phyloP scores from a whole-genome alignment of 2,888 invertebrate genomes.

The Synergus umbraculus region DNA sequence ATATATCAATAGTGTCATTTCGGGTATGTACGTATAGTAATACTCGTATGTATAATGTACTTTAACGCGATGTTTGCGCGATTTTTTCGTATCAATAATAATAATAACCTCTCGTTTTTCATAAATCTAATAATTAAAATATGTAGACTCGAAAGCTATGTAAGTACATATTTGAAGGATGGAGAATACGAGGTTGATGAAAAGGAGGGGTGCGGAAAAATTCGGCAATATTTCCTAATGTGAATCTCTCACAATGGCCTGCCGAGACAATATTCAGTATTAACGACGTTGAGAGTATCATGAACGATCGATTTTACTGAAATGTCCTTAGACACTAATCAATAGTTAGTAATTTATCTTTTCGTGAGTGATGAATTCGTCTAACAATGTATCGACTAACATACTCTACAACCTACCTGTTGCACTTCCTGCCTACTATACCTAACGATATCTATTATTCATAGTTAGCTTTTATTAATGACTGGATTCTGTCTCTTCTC shows the following conservation, averaged over 20 bases:
- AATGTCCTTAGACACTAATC: conserved; percentile 70
- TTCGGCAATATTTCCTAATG: conserved; percentile 50
- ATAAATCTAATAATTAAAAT: conserved; percentile 63
- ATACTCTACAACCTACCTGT: conserved; percentile 56
- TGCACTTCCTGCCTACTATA: conserved; percentile 57
- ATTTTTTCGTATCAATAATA: conserved; percentile 42
- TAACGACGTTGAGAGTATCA: neutral
- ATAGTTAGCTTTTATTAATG: conserved; percentile 49
- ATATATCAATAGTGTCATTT: conserved; percentile 58
- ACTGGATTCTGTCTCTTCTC: conserved; percentile 44
- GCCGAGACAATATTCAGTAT: conserved; percentile 28
- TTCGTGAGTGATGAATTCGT: conserved; percentile 51
- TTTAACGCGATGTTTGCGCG: conserved; percentile 21
- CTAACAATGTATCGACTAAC: conserved; percentile 46
- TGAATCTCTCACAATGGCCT: conserved; percentile 46
- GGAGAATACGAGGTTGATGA: conserved; percentile 59
- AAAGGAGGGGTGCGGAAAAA: conserved; percentile 57
- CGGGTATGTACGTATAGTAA: conserved; percentile 61
- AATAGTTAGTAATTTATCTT: conserved; percentile 62
- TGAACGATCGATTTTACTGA: conserved; percentile 48
- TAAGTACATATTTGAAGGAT: conserved; percentile 56
- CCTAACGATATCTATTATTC: conserved; percentile 56
- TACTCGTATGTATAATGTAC: conserved; percentile 57
- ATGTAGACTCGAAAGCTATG: conserved; percentile 69
- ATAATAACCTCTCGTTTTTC: conserved; percentile 39